Conservation (phyloP, 2,113 vertebrate genomes). For the Trogon melanurus region DNA sequence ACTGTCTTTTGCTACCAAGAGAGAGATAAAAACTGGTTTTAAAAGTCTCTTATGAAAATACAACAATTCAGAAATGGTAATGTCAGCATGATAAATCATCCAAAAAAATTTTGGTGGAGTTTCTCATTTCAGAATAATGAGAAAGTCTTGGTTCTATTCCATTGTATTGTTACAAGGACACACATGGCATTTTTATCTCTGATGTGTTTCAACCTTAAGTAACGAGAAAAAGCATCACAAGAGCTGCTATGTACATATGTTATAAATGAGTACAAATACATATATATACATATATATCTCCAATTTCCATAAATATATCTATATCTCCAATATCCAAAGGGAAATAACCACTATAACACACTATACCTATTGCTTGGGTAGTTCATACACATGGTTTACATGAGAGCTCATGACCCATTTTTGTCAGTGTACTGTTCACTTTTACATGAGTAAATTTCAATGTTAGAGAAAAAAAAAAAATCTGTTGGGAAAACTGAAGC, state of each 20-base stretch:
- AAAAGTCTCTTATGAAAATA: constrained; percentile 36
- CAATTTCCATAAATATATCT: no score
- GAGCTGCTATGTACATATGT: neutral
- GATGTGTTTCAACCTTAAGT: neutral
- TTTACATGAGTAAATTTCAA: neutral
- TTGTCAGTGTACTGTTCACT: neutral
- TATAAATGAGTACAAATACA: neutral
- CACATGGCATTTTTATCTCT: neutral
- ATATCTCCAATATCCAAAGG: neutral
- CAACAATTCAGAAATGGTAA: constrained; percentile 40
- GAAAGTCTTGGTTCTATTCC: neutral
- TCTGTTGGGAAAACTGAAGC: neutral
- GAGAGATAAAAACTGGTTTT: constrained; percentile 51
- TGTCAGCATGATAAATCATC: constrained; percentile 54
- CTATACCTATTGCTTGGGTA: neutral
- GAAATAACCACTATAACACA: neutral
- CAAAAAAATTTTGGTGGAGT: constrained; percentile 19
- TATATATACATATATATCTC: no score
- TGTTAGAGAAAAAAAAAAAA: neutral
- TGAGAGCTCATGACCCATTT: neutral
- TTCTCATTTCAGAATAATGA: constrained; percentile 29
- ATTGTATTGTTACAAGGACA: neutral
- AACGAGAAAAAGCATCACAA: neutral
- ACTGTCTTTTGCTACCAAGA: constrained; percentile 73
- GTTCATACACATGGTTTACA: neutral